Percentiles rank a stretch among this genome's conserved stretches.
Conservation (phyloP, 2,888 invertebrate genomes). For the Melieria omissa region DNA sequence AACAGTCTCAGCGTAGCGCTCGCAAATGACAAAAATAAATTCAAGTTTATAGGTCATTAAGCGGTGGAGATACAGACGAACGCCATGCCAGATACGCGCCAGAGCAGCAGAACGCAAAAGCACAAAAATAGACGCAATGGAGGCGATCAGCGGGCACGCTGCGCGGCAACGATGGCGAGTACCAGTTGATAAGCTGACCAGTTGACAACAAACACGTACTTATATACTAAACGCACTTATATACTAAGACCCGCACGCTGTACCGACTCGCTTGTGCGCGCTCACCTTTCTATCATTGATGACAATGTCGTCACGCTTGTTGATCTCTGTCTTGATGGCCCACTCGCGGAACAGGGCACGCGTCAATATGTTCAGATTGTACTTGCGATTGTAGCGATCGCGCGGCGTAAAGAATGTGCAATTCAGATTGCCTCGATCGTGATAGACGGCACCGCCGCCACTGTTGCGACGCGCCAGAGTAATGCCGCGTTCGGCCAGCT, state of each 20-base stretch:
- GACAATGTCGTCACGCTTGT: conserved; percentile 87
- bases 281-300: conserved; percentile 74
- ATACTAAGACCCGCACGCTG: neutral
- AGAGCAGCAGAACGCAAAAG: no score
- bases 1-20: no score
- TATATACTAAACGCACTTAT: no score
- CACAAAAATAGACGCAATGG: no score
- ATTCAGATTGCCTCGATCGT: conserved; percentile 93
- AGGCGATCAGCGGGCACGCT: no score
- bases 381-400: conserved; percentile 83
- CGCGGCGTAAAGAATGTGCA: conserved; percentile 90
- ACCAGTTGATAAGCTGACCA: no score
- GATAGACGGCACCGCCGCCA: conserved; percentile 97
- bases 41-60: conserved; percentile 34
- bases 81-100: no score
- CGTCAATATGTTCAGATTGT: conserved; percentile 88
- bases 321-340: conserved; percentile 80
- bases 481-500: conserved; percentile 75
- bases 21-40: conserved; percentile 3
- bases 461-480: conserved; percentile 89
- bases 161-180: no score
- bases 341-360: conserved; percentile 85
- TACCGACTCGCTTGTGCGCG: conserved; percentile 16
- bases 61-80: neutral
- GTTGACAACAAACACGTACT: no score